These are phyloP conservation scores for Diaphora mendica DNA, from an alignment of 2,888 invertebrate species.

Conservation along the genomic window DNA sequence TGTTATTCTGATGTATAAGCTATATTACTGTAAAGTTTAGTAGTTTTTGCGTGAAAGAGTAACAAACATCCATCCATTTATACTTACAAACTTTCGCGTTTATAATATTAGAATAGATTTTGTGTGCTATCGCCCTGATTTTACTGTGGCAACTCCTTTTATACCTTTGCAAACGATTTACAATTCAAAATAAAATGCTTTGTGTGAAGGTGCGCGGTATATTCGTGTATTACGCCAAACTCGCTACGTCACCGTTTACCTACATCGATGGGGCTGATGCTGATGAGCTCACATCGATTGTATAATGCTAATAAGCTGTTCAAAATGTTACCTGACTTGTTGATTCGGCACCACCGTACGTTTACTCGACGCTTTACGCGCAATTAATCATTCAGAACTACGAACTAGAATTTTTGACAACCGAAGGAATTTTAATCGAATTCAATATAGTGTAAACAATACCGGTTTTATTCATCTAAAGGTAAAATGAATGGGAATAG, in stretches of 20 bases:
- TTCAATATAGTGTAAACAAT: conserved; percentile 45
- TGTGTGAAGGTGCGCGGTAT: conserved; percentile 1
- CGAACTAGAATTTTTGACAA: conserved; percentile 57
- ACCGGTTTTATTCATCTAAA: conserved; percentile 36
- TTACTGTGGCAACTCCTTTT: neutral
- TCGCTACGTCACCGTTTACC: conserved; percentile 63
- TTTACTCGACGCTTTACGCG: conserved; percentile 60
- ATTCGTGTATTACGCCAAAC: conserved; percentile 30
- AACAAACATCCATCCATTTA: no score
- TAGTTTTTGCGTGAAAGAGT: no score
- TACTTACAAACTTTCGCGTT: no score
- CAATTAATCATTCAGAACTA: conserved; percentile 69
- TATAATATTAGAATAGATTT: no score
- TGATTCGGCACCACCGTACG: conserved; percentile 36
- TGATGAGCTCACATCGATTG: conserved; percentile 58
- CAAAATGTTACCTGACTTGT: conserved; percentile 53
- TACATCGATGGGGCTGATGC: conserved; percentile 52
- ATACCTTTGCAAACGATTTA: conserved; percentile 4
- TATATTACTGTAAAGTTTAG: no score
- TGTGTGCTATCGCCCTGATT: neutral
- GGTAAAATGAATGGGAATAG: conserved; percentile 39
- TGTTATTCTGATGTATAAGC: no score
- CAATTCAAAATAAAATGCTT: conserved; percentile 6
- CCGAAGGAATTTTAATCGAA: conserved; percentile 60
- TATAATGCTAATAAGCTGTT: conserved; percentile 65